Evolutionary conservation across 2,888 invertebrate genomes (phyloP).

Genomic region (Laothoe populi): DNA sequence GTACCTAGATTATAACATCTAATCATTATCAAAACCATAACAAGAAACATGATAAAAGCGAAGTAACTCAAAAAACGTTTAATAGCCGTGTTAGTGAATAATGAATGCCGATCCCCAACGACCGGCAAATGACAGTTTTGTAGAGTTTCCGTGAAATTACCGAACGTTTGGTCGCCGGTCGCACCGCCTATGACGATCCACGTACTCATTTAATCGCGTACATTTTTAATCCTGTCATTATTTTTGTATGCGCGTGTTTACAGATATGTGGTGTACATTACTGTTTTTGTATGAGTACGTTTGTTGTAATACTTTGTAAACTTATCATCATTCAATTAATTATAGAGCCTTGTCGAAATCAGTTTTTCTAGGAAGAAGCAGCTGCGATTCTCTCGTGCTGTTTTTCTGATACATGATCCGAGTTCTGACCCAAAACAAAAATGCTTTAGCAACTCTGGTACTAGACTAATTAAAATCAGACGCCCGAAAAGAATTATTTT

Average conservation of each 20-base stretch:
- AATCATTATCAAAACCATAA: constrained; percentile 2
- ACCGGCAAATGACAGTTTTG: constrained; percentile 68
- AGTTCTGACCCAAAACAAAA: too few species aligned
- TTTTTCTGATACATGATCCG: too few species aligned
- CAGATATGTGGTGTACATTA: neutral
- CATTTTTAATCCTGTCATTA: constrained; percentile 69
- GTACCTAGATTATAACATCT: too few species aligned
- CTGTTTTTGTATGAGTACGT: neutral
- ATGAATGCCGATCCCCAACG: constrained; percentile 50
- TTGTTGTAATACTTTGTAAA: too few species aligned
- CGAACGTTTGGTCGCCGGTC: constrained; percentile 50
- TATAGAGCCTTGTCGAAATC: too few species aligned
- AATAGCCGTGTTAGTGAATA: constrained; percentile 36
- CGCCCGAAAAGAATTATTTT: too few species aligned
- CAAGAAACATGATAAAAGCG: constrained; percentile 2
- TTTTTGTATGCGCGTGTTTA: constrained; percentile 39
- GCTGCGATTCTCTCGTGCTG: too few species aligned
- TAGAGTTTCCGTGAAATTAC: constrained; percentile 67
- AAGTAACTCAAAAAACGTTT: constrained; percentile 12
- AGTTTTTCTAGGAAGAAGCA: too few species aligned
- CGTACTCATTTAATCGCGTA: constrained; percentile 73
- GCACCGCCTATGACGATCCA: constrained; percentile 51
- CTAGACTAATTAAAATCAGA: too few species aligned
- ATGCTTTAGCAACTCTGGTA: too few species aligned
- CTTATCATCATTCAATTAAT: too few species aligned